These are phyloP conservation scores for Mesorhabditis spiculigera DNA, from an alignment of 2,888 invertebrate genomes.

Conservation along the genomic window DNA sequence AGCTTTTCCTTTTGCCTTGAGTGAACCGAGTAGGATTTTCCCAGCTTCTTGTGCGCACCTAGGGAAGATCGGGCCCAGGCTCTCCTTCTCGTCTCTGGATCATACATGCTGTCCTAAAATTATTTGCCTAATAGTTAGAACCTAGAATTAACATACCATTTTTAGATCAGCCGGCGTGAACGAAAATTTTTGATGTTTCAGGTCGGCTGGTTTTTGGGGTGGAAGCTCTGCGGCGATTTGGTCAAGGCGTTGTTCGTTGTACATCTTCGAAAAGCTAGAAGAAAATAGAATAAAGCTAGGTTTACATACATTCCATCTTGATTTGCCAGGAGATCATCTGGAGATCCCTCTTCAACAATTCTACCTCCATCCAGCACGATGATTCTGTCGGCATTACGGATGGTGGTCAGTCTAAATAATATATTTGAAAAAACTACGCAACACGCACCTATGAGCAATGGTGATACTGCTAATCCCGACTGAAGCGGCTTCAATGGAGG, in stretches of 20 bases:
- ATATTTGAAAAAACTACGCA: not conserved
- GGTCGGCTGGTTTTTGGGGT: slow-evolving; percentile 23
- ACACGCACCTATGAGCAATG: slow-evolving; percentile 45
- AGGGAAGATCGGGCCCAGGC: slow-evolving; percentile 54
- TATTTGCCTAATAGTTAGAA: no score
- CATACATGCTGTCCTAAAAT: slow-evolving; percentile 16
- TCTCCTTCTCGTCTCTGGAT: slow-evolving; percentile 35
- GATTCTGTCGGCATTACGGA: slow-evolving; percentile 51
- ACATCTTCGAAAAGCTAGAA: slow-evolving; percentile 29
- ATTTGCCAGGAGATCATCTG: slow-evolving; percentile 46
- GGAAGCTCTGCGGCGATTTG: slow-evolving; percentile 22
- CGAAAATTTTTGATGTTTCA: slow-evolving; percentile 15
- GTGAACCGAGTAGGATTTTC: slow-evolving; percentile 53
- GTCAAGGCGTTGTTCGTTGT: slow-evolving; percentile 45
- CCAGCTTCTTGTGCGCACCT: slow-evolving; percentile 45
- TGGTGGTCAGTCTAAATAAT: slow-evolving; percentile 34
- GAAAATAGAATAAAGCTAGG: slow-evolving; percentile 11
- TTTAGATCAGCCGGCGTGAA: no score
- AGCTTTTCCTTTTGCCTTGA: slow-evolving; percentile 47
- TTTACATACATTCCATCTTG: slow-evolving; percentile 36
- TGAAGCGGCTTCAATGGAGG: slow-evolving; percentile 53
- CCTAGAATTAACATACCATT: no score
- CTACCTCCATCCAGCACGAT: slow-evolving; percentile 51
- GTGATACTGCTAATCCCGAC: slow-evolving; percentile 54
- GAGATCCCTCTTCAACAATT: slow-evolving; percentile 53